Conservation (phyloP, 2,797 vertebrate species). For the Poecile montanus region DNA sequence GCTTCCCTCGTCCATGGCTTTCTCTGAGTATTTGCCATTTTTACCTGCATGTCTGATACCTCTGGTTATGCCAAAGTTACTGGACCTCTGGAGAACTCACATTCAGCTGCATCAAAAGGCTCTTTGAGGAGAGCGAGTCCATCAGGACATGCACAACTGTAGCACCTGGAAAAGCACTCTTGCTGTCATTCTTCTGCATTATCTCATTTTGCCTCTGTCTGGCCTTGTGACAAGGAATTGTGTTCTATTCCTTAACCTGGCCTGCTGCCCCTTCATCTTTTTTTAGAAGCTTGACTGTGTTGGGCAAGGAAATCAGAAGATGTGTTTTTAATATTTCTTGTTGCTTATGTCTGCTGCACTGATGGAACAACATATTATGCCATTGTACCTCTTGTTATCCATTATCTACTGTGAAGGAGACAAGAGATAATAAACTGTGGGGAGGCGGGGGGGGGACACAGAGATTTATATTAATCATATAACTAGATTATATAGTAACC, state of each 20-base stretch:
- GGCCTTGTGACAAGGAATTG: not conserved
- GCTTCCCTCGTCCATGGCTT: not conserved
- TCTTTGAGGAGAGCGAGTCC: not conserved
- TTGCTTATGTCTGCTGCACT: not conserved
- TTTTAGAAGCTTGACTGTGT: not conserved
- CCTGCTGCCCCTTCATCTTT: not conserved
- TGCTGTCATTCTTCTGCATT: not conserved
- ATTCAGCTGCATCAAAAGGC: not conserved
- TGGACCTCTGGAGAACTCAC: not conserved
- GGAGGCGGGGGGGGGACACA: rapidly evolving
- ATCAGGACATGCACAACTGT: not conserved
- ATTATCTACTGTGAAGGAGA: not conserved
- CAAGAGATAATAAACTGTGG: not conserved
- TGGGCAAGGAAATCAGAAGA: not conserved
- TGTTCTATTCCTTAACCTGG: not conserved
- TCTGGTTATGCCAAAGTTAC: not conserved
- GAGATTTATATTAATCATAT: not conserved
- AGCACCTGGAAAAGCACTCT: not conserved
- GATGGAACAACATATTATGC: not conserved
- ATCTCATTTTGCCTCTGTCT: not conserved
- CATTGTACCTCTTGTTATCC: not conserved
- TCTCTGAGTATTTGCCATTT: not conserved
- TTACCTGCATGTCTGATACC: not conserved
- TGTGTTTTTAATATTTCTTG: not conserved
- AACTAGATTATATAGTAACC: not conserved